phyloP scores from a whole-genome alignment of 2,797 vertebrate species.

The Phrynocephalus forsythii region DNA sequence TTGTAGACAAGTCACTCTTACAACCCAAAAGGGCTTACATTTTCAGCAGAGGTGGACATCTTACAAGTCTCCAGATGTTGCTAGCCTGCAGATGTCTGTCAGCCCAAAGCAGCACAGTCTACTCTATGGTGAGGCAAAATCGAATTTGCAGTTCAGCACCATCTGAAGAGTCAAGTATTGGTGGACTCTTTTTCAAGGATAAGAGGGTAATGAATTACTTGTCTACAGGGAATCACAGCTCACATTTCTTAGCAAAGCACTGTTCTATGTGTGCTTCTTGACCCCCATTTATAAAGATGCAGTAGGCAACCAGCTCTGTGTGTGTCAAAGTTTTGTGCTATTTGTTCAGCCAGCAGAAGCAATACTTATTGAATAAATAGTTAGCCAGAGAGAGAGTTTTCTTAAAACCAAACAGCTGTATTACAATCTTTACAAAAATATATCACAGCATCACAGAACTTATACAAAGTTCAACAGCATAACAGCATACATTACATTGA shows the following conservation, averaged over 20 bases:
- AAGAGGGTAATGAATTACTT: not conserved
- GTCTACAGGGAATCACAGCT: not conserved
- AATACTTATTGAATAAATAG: too few relatives aligned
- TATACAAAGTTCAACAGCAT: too few relatives aligned
- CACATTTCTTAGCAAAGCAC: not conserved
- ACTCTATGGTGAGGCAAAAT: not conserved
- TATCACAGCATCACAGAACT: too few relatives aligned
- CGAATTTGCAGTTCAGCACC: not conserved
- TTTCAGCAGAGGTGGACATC: not conserved
- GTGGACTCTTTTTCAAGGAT: not conserved
- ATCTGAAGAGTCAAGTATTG: not conserved
- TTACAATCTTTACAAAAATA: too few relatives aligned
- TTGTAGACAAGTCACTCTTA: not conserved
- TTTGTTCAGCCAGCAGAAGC: too few relatives aligned
- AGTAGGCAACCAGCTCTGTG: not conserved
- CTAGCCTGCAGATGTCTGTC: not conserved
- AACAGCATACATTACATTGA: too few relatives aligned
- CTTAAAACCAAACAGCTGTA: too few relatives aligned
- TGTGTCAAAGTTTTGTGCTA: too few relatives aligned
- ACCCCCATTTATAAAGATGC: not conserved
- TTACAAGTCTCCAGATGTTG: not conserved
- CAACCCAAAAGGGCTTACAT: not conserved
- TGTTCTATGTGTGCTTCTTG: not conserved
- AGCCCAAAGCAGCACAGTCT: not conserved
- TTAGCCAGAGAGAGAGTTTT: too few relatives aligned